Conservation (phyloP, 1,140 invertebrate genomes). For the Arion vulgaris region DNA sequence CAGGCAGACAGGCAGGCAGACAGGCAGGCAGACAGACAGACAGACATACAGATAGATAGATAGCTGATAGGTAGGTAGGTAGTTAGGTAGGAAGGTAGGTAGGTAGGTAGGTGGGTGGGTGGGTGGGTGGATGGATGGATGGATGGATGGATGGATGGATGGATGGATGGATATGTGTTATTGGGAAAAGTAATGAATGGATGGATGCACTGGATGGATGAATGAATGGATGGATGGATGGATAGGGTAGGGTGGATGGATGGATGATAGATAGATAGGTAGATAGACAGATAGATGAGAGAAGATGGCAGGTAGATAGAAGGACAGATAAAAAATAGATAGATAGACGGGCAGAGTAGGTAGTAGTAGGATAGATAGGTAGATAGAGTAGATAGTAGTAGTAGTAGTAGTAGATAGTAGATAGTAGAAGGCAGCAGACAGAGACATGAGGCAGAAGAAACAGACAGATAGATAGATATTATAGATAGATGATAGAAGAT, state of each 20-base stretch:
- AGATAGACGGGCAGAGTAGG: background rate
- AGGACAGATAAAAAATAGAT: too few relatives aligned
- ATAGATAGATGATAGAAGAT: background rate
- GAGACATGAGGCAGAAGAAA: too few relatives aligned
- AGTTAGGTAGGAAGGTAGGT: background rate
- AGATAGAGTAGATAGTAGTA: background rate
- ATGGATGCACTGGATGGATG: background rate
- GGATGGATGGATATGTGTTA: background rate
- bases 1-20: background rate
- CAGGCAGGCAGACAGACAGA: background rate
- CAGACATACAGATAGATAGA: background rate
- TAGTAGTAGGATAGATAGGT: background rate
- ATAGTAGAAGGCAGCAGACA: too few relatives aligned
- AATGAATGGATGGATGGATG: background rate
- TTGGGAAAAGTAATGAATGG: too few relatives aligned
- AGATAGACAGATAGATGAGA: conserved; percentile 16
- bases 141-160: background rate
- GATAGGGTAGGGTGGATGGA: background rate
- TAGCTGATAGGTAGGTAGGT: background rate
- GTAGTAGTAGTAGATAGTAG: too few relatives aligned
- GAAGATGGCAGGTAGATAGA: too few relatives aligned
- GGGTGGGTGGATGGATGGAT: background rate
- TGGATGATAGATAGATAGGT: background rate
- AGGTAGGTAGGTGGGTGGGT: background rate
- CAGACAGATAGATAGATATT: too few relatives aligned